Evolutionary conservation across 1,140 invertebrate species (phyloP).

Genomic region (Babylonia areolata): DNA sequence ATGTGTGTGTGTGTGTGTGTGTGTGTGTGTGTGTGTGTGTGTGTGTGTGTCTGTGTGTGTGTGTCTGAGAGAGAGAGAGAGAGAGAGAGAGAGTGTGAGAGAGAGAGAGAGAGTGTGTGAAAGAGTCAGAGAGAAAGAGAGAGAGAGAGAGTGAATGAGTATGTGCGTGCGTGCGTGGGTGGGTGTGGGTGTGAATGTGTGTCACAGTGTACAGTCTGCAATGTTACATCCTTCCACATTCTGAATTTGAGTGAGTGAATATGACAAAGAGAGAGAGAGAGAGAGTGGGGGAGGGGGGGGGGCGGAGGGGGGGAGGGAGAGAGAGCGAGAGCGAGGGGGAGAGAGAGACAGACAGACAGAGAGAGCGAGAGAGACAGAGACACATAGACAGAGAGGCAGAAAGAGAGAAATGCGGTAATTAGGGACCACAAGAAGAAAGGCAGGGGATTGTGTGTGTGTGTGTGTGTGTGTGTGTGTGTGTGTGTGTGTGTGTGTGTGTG

Average conservation of each 20-base stretch:
- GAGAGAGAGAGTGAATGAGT: not conserved
- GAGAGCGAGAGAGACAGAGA: too few relatives aligned
- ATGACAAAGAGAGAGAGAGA: not conserved
- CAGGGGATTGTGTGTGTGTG: too few relatives aligned
- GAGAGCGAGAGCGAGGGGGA: too few relatives aligned
- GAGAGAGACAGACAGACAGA: too few relatives aligned
- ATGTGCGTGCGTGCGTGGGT: not conserved
- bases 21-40: constrained; percentile 16
- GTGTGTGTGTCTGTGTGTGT: constrained; percentile 7
- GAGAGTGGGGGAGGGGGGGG: too few relatives aligned
- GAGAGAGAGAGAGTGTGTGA: not conserved
- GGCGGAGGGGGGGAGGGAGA: too few relatives aligned
- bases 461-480: not conserved
- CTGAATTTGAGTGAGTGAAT: too few relatives aligned
- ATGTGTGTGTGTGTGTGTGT: not conserved
- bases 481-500: not conserved
- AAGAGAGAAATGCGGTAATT: not conserved
- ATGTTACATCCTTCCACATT: too few relatives aligned
- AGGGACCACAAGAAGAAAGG: constrained; percentile 6
- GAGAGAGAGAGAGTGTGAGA: not conserved
- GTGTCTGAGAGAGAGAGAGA: not conserved
- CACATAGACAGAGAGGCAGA: not conserved
- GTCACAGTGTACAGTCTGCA: too few relatives aligned
- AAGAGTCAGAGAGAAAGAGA: constrained; percentile 23
- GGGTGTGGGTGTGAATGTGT: not conserved